Evolutionary conservation across 2,888 invertebrate genomes (phyloP).

Genomic region (Nipponacmea schrenckii): DNA sequence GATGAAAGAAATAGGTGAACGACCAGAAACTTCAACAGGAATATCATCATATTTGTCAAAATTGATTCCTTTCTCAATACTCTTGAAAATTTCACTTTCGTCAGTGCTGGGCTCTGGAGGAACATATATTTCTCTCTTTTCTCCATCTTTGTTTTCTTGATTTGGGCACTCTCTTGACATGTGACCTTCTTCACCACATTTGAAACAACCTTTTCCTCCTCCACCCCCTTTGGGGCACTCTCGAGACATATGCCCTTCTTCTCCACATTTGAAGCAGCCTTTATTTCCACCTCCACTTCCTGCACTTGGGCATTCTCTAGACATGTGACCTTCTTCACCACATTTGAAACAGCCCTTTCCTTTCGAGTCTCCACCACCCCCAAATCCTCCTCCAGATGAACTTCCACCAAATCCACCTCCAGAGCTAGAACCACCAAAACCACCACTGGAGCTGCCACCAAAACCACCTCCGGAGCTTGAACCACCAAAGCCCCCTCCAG

Average conservation of each 20-base stretch:
- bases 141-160: constrained; percentile 17
- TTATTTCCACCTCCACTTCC: constrained; percentile 15
- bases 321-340: constrained; percentile 28
- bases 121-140: constrained; percentile 43
- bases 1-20: constrained; percentile 46
- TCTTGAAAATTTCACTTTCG: constrained; percentile 58
- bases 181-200: constrained; percentile 28
- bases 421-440: neutral
- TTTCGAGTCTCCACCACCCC: constrained; percentile 28
- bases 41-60: constrained; percentile 68
- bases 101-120: constrained; percentile 62
- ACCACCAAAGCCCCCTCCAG: neutral
- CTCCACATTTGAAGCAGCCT: constrained; percentile 26
- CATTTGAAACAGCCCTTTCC: constrained; percentile 31
- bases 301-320: constrained; percentile 19
- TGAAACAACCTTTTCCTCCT: constrained; percentile 31
- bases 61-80: constrained; percentile 65
- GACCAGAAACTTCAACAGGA: constrained; percentile 64
- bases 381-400: constrained; percentile 8
- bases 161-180: constrained; percentile 23
- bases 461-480: neutral
- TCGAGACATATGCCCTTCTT: constrained; percentile 26
- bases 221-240: constrained; percentile 24
- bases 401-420: neutral
- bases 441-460: constrained; percentile 9